Conservation (phyloP, 1,140 invertebrate species). For the Drosophila subpulchrella region DNA sequence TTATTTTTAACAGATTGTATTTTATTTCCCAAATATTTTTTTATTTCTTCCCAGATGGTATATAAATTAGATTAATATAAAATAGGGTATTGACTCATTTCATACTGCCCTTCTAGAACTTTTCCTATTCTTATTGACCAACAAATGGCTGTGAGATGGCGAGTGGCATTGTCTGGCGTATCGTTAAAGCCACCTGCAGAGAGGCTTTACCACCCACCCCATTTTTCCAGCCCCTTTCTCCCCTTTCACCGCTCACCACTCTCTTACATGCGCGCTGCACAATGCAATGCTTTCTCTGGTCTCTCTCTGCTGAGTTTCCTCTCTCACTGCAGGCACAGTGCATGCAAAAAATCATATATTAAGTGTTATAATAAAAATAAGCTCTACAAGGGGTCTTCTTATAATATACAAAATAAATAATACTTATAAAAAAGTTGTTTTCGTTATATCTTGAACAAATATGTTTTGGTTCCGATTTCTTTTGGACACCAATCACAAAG, state of each 20-base stretch:
- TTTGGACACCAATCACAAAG: too few species aligned
- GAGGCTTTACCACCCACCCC: neutral
- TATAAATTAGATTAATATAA: too few species aligned
- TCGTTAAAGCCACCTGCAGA: slow-evolving; percentile 43
- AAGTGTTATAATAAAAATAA: too few species aligned
- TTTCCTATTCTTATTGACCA: slow-evolving; percentile 49
- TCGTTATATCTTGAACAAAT: too few species aligned
- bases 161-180: slow-evolving; percentile 42
- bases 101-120: neutral
- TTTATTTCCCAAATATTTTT: neutral
- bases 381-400: too few species aligned
- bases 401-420: neutral
- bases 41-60: too few species aligned
- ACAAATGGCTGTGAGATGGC: slow-evolving; percentile 41
- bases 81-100: slow-evolving; percentile 14
- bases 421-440: too few species aligned
- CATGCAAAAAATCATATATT: slow-evolving; percentile 3
- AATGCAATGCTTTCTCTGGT: slow-evolving; percentile 16
- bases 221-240: neutral
- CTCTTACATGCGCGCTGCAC: slow-evolving; percentile 39
- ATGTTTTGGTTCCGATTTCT: too few species aligned
- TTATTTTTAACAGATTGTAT: neutral
- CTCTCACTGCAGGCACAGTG: slow-evolving; percentile 41
- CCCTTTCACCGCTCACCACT: slow-evolving; percentile 1
- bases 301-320: slow-evolving; percentile 5